These are phyloP conservation scores for Leptopilina syphax DNA, from an alignment of 2,888 invertebrate species.

Conservation along the genomic window DNA sequence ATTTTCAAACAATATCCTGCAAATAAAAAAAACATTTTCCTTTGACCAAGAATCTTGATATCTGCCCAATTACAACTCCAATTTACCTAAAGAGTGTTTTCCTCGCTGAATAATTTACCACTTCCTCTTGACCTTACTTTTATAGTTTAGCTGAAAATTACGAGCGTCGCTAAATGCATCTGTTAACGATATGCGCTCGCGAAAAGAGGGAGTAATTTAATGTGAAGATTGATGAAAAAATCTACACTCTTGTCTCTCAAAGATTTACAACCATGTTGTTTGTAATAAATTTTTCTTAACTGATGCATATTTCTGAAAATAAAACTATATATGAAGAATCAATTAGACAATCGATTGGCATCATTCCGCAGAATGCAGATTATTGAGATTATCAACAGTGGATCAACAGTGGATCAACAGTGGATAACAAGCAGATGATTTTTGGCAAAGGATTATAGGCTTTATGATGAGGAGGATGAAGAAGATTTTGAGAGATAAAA, in stretches of 20 bases:
- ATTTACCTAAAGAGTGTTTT: constrained; percentile 14
- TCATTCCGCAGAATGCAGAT: no score
- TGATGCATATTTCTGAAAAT: not conserved
- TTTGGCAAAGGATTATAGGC: no score
- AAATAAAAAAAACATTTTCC: not conserved
- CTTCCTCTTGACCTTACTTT: constrained; percentile 6
- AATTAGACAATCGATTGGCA: no score
- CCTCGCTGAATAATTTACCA: constrained; percentile 7
- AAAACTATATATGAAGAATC: not conserved
- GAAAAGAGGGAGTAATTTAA: not conserved
- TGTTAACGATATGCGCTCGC: not conserved
- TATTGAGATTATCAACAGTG: no score
- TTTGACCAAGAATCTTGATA: not conserved
- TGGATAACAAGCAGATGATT: no score
- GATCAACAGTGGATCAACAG: no score
- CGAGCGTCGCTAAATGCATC: constrained; percentile 8
- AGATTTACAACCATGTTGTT: not conserved
- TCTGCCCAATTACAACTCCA: not conserved
- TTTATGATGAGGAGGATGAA: no score
- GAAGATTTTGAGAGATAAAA: no score
- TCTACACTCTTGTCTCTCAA: not conserved
- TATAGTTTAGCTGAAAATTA: constrained; percentile 6
- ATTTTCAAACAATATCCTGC: not conserved
- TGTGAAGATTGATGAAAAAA: constrained; percentile 9
- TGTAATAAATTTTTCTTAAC: not conserved